These are phyloP conservation scores for Eurytoma californica DNA, from an alignment of 2,888 invertebrate genomes.

Conservation along the genomic window DNA sequence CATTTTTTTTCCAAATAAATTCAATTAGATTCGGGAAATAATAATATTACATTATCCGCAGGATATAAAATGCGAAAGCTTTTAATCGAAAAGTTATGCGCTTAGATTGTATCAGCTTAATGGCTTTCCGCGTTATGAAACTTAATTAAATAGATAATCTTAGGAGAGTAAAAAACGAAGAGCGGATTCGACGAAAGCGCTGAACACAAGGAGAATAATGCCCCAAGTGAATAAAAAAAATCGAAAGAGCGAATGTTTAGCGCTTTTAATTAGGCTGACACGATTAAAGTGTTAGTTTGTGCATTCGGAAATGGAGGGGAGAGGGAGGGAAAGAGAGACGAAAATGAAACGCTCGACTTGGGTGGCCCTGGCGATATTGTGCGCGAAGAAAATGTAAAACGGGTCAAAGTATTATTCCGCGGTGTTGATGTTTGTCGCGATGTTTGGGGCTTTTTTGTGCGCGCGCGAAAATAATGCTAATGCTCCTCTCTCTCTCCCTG, in stretches of 20 bases:
- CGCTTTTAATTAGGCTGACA: constrained; percentile 39
- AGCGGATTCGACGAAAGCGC: background rate
- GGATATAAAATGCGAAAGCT: constrained; percentile 41
- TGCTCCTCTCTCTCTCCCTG: too few species aligned
- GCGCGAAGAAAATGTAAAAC: constrained; percentile 28
- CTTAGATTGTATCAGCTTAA: constrained; percentile 50
- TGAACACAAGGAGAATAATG: background rate
- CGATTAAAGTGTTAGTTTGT: background rate
- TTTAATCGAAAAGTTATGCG: constrained; percentile 50
- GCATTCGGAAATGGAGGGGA: background rate
- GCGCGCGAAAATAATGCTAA: too few species aligned
- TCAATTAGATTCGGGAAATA: background rate
- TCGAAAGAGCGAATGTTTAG: constrained; percentile 18
- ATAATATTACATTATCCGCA: constrained; percentile 45
- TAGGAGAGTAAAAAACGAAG: constrained; percentile 5
- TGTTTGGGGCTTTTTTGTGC: constrained; percentile 19
- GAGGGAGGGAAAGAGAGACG: background rate
- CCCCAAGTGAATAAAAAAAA: background rate
- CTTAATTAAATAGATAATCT: constrained; percentile 54
- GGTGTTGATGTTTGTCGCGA: constrained; percentile 28
- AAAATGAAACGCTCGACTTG: background rate
- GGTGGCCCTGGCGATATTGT: background rate
- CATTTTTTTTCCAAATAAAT: constrained; percentile 35
- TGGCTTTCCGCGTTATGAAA: constrained; percentile 49
- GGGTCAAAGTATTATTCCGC: constrained; percentile 29